Evolutionary conservation across 2,888 invertebrate genomes (phyloP).

Genomic region (Malacosoma neustria): DNA sequence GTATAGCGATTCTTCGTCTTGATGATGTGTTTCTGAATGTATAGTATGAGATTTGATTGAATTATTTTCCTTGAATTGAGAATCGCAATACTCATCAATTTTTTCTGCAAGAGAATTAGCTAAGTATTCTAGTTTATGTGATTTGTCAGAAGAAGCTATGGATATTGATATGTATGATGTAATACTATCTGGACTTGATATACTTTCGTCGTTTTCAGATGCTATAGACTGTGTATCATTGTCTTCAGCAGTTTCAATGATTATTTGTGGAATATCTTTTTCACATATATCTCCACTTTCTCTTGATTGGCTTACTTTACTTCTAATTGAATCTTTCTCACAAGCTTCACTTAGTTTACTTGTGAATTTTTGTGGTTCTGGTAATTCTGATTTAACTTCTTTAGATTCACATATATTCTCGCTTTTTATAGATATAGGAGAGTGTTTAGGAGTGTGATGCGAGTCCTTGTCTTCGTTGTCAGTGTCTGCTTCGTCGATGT

Average conservation of each 20-base stretch:
- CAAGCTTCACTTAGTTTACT: constrained; percentile 26
- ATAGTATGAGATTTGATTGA: constrained; percentile 37
- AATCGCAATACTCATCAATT: constrained; percentile 70
- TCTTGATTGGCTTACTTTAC: constrained; percentile 25
- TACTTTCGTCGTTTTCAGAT: constrained; percentile 65
- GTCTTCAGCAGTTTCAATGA: constrained; percentile 25
- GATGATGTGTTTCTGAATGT: constrained; percentile 31
- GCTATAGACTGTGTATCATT: constrained; percentile 47
- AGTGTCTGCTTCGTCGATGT: constrained; percentile 51
- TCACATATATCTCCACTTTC: constrained; percentile 17
- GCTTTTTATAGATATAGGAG: constrained; percentile 56
- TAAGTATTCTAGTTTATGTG: constrained; percentile 65
- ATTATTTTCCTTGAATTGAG: constrained; percentile 52
- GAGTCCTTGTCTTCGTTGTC: constrained; percentile 45
- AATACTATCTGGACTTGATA: constrained; percentile 66
- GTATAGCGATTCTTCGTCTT: constrained; percentile 53
- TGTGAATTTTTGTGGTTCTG: constrained; percentile 20
- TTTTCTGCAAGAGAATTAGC: constrained; percentile 69
- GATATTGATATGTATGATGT: constrained; percentile 71
- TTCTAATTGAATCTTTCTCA: constrained; percentile 41
- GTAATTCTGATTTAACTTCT: constrained; percentile 34
- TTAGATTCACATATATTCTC: constrained; percentile 59
- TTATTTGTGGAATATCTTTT: constrained; percentile 7
- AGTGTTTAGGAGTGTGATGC: constrained; percentile 3
- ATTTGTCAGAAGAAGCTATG: constrained; percentile 66